Evolutionary conservation across 2,797 vertebrate species (phyloP).

Genomic region (Sebastes hubbsi): DNA sequence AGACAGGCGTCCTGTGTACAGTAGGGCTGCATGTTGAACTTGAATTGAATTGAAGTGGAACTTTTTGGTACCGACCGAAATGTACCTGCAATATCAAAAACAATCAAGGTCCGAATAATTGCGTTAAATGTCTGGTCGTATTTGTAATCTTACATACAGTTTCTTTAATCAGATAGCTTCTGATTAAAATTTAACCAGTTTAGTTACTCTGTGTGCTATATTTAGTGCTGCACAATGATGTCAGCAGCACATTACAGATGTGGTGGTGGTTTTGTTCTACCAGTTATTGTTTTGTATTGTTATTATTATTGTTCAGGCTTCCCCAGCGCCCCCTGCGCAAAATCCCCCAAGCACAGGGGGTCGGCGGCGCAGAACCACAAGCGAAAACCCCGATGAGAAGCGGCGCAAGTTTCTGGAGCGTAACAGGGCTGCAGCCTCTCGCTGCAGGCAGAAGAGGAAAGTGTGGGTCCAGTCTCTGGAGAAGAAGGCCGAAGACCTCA

Average conservation of each 20-base stretch:
- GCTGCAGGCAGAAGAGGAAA: slow-evolving; percentile 97
- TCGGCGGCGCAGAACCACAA: slow-evolving; percentile 93
- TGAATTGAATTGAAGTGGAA: too few species aligned
- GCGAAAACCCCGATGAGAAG: slow-evolving; percentile 97
- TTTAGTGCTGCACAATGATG: not conserved
- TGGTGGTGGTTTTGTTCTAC: not conserved
- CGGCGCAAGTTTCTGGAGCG: slow-evolving; percentile 97
- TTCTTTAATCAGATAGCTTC: too few species aligned
- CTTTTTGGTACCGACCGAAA: too few species aligned
- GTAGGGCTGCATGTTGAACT: not conserved
- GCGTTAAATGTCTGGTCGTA: too few species aligned
- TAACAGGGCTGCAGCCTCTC: slow-evolving; percentile 94
- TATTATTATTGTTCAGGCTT: slow-evolving; percentile 80
- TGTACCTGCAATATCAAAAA: too few species aligned
- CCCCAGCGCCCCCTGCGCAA: slow-evolving; percentile 89
- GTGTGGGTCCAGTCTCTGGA: slow-evolving; percentile 98
- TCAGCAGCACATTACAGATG: not conserved
- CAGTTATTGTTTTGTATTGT: not conserved
- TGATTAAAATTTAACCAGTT: too few species aligned
- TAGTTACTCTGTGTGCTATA: not conserved
- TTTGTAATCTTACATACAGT: too few species aligned
- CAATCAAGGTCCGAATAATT: too few species aligned
- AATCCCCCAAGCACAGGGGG: slow-evolving; percentile 93
- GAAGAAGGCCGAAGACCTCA: slow-evolving; percentile 94
- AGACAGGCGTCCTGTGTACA: not conserved